Percentiles rank a stretch among this genome's conserved stretches.
Evolutionary conservation across 2,888 invertebrate genomes (phyloP).

Genomic region (Peribatodes rhomboidaria): DNA sequence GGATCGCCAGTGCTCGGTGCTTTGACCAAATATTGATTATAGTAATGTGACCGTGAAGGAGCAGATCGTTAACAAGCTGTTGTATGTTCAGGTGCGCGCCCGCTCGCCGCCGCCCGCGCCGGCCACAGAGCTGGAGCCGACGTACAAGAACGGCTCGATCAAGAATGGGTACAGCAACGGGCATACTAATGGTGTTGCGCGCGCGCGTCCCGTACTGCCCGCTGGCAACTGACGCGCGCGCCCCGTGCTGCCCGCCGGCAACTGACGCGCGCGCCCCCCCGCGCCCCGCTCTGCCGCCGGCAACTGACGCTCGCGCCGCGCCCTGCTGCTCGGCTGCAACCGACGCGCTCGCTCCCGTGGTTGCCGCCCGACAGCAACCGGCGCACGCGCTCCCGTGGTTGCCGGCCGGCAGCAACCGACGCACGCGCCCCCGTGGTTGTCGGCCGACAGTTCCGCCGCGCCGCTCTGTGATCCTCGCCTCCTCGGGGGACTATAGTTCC

Average conservation of each 20-base stretch:
- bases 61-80: background rate
- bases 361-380: too few species aligned
- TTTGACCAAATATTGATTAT: too few species aligned
- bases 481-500: conserved; percentile 52
- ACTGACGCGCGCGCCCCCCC: too few species aligned
- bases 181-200: conserved; percentile 61
- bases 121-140: conserved; percentile 61
- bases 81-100: conserved; percentile 63
- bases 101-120: conserved; percentile 59
- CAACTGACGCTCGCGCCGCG: too few species aligned
- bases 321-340: too few species aligned
- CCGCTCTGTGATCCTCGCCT: conserved; percentile 66
- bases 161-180: conserved; percentile 79
- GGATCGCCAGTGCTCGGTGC: too few species aligned
- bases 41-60: too few species aligned
- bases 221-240: conserved; percentile 83
- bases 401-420: conserved; percentile 26
- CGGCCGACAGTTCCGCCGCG: conserved; percentile 21
- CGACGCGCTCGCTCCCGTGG: too few species aligned
- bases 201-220: conserved; percentile 77
- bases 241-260: conserved; percentile 9
- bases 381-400: conserved; percentile 47
- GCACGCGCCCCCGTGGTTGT: conserved; percentile 47
- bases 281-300: too few species aligned
- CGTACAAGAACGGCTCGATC: conserved; percentile 71